These are phyloP conservation scores for rabbit (Oryctolagus cuniculus) DNA, from an alignment of 2,113 vertebrate species.

Conservation along the genomic window DNA sequence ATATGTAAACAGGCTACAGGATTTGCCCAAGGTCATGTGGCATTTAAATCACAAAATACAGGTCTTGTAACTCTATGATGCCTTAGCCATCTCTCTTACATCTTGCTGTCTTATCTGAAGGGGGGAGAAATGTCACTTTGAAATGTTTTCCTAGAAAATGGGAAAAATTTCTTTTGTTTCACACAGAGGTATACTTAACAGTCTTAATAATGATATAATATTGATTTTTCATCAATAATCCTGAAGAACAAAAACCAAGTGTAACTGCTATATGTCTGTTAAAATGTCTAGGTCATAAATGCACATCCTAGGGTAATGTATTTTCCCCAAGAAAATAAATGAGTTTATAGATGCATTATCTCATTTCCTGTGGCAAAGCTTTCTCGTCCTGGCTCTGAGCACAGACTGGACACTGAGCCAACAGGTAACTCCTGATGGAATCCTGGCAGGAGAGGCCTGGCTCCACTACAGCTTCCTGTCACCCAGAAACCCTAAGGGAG, in stretches of 20 bases:
- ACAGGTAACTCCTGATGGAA: conserved; percentile 78
- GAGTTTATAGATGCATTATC: conserved; percentile 83
- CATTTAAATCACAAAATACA: conserved; percentile 4
- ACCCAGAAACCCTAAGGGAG: conserved; percentile 58
- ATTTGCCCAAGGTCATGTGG: neutral
- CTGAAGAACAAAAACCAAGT: conserved; percentile 29
- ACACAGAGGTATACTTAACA: neutral
- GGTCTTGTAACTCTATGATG: neutral
- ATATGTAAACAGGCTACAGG: neutral
- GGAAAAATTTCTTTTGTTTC: neutral
- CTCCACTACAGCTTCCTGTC: conserved; percentile 70
- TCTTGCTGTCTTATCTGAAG: neutral
- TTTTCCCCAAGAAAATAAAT: conserved; percentile 79
- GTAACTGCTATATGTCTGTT: conserved; percentile 72
- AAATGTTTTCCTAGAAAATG: neutral
- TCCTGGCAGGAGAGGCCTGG: conserved; percentile 74
- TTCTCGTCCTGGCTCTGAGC: conserved; percentile 80
- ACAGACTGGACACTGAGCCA: conserved; percentile 80
- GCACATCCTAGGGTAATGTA: conserved; percentile 27
- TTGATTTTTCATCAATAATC: neutral
- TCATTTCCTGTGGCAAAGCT: conserved; percentile 85
- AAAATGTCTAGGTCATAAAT: conserved; percentile 59
- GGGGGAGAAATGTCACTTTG: conserved; percentile 10
- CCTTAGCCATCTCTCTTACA: neutral
- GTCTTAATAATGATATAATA: neutral